Conservation (phyloP, 2,888 invertebrate genomes). For the Strigamia crassipes region DNA sequence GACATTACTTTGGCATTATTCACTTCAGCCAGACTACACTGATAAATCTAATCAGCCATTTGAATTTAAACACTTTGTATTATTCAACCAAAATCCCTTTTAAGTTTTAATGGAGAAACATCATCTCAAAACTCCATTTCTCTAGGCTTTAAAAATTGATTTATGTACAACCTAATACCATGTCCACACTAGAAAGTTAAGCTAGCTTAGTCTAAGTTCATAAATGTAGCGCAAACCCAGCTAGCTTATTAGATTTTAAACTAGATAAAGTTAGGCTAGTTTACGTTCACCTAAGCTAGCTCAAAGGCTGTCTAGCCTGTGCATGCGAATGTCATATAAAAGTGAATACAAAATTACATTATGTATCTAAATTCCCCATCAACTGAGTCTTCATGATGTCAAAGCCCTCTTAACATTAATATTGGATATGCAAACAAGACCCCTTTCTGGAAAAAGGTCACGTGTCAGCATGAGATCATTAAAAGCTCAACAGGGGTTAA, state of each 20-base stretch:
- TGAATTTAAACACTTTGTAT: background rate
- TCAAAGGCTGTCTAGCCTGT: too few relatives aligned
- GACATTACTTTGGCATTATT: too few relatives aligned
- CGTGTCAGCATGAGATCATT: background rate
- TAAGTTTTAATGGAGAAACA: background rate
- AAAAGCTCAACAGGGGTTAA: background rate
- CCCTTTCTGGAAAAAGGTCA: background rate
- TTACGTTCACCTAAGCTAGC: too few relatives aligned
- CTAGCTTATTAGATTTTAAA: too few relatives aligned
- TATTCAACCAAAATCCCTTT: background rate
- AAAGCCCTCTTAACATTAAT: background rate
- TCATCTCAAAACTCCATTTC: background rate
- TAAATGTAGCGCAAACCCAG: too few relatives aligned
- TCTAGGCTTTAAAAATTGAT: slow-evolving; percentile 5
- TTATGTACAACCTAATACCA: too few relatives aligned
- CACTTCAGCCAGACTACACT: too few relatives aligned
- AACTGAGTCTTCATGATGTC: background rate
- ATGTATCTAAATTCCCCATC: background rate
- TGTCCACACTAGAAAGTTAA: too few relatives aligned
- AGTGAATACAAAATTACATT: background rate
- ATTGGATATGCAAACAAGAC: background rate
- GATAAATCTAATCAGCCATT: background rate
- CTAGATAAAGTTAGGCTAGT: too few relatives aligned
- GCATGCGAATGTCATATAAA: too few relatives aligned
- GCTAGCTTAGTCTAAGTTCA: too few relatives aligned